Percentiles rank a stretch among this genome's conserved stretches.
These are phyloP conservation scores for Rhopalosiphum maidis DNA, from an alignment of 1,140 invertebrate genomes.

Conservation along the genomic window DNA sequence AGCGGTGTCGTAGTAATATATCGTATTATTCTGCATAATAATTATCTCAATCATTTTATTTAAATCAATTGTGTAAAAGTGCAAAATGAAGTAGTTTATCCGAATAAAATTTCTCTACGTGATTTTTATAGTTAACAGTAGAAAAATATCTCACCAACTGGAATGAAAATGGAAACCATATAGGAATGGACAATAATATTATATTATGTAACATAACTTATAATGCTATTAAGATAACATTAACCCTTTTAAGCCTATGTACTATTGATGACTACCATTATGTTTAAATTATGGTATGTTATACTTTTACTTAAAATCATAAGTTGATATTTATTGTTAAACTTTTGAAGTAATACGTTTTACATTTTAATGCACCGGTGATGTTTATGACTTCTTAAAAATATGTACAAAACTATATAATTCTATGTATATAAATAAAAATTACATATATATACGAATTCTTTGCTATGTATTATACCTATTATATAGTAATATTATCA, in stretches of 20 bases:
- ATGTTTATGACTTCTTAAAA: constrained; percentile 16
- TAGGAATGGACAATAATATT: neutral
- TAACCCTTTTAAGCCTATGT: neutral
- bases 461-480: neutral
- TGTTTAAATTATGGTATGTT: neutral
- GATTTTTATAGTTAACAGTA: neutral
- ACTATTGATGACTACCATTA: neutral
- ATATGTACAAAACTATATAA: neutral
- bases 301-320: neutral
- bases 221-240: constrained; percentile 1
- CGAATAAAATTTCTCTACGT: neutral
- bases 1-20: neutral
- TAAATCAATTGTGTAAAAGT: neutral
- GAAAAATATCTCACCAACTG: neutral
- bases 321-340: constrained; percentile 17
- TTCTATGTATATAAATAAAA: neutral
- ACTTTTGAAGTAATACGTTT: constrained; percentile 1
- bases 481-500: neutral
- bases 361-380: neutral
- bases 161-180: neutral
- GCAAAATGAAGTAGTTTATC: neutral
- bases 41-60: neutral
- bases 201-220: neutral
- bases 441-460: neutral
- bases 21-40: neutral